Evolutionary conservation across 2,113 vertebrate species (phyloP).

Genomic region (Perccottus glenii): DNA sequence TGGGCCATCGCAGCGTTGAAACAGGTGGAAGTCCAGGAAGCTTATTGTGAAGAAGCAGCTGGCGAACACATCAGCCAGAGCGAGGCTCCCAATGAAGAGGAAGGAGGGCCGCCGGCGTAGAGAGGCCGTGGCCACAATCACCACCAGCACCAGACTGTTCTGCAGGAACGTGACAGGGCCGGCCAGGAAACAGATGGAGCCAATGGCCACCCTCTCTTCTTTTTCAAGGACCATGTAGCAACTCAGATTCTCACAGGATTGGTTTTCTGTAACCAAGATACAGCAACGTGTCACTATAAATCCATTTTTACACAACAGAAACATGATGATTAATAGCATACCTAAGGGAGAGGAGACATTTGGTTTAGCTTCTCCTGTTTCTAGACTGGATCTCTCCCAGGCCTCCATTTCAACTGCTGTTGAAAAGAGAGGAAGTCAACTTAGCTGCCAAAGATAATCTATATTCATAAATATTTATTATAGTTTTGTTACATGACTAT

Average conservation of each 20-base stretch:
- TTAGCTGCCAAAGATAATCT: background rate
- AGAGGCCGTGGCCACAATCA: constrained; percentile 79
- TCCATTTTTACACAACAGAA: too few species aligned
- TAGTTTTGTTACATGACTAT: too few species aligned
- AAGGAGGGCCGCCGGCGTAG: constrained; percentile 87
- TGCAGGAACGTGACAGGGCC: constrained; percentile 86
- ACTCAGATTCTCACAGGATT: constrained; percentile 63
- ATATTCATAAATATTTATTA: too few species aligned
- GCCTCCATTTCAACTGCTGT: constrained; percentile 48
- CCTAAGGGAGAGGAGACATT: constrained; percentile 19
- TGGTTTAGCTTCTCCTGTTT: constrained; percentile 1
- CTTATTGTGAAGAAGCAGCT: constrained; percentile 86
- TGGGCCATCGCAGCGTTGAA: constrained; percentile 53
- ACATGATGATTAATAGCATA: constrained; percentile 11
- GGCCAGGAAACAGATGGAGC: constrained; percentile 81
- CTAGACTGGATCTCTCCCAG: background rate
- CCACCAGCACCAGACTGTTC: constrained; percentile 83
- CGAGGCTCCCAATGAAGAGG: constrained; percentile 89
- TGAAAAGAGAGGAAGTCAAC: constrained; percentile 7
- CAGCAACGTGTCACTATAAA: background rate
- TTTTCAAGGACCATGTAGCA: constrained; percentile 85
- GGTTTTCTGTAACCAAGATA: constrained; percentile 34
- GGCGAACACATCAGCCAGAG: constrained; percentile 88
- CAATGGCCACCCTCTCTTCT: constrained; percentile 75
- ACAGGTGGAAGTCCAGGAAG: constrained; percentile 90